These are phyloP conservation scores for Epizoanthus rinbou DNA, from an alignment of 92 coral and sea anemone species.

Conservation along the genomic window DNA sequence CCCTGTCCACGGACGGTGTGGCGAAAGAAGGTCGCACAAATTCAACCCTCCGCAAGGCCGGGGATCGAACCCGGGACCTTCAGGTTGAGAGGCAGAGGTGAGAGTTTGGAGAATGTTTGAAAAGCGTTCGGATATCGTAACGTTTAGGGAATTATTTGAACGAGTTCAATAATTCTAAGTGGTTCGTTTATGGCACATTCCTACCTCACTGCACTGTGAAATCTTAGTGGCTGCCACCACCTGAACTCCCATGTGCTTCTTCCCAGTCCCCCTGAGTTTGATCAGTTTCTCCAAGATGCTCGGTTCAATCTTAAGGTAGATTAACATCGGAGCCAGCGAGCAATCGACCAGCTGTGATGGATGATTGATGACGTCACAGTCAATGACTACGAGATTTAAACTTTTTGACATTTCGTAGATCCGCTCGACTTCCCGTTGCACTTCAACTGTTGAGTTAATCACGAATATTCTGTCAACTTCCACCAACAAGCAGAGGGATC, in stretches of 20 bases:
- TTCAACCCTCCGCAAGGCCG: too few species aligned
- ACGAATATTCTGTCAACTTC: too few species aligned
- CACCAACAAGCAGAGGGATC: too few species aligned
- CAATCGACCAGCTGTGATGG: constrained; percentile 95
- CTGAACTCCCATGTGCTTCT: constrained; percentile 77
- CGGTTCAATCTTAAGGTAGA: constrained; percentile 92
- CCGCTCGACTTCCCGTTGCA: constrained; percentile 90
- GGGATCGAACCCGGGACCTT: too few species aligned
- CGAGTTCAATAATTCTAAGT: too few species aligned
- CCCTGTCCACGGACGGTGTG: too few species aligned
- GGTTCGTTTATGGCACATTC: background rate
- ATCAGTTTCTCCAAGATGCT: constrained; percentile 88
- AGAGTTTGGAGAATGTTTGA: too few species aligned
- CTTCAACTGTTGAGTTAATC: constrained; percentile 70
- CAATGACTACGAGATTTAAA: constrained; percentile 85
- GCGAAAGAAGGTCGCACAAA: too few species aligned
- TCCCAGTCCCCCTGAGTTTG: constrained; percentile 87
- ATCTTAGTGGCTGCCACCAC: constrained; percentile 86
- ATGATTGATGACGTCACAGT: constrained; percentile 93
- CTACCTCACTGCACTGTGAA: constrained; percentile 78
- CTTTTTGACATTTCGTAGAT: constrained; percentile 86
- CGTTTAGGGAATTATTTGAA: too few species aligned
- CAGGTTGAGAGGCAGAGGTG: too few species aligned
- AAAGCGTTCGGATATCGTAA: too few species aligned
- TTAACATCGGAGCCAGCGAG: constrained; percentile 92